Base-by-base conservation (phyloP, 2,797 vertebrate genomes). In the Psittacula echo region DNA sequence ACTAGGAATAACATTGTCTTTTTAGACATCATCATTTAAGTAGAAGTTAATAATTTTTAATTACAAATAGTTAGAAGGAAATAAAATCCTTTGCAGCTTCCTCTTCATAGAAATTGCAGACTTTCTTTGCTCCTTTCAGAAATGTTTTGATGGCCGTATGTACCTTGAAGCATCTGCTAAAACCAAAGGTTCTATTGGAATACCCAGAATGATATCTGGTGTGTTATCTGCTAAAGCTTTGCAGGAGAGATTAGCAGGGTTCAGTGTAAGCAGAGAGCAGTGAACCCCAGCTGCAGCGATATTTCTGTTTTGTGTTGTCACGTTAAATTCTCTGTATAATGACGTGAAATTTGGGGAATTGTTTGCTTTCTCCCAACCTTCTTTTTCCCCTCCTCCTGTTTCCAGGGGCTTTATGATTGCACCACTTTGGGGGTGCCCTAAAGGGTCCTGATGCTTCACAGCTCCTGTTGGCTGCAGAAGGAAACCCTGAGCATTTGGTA, bases 11-110 rank as follows among this genome's bases (percentile, higher is more conserved):
- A 39, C 19, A 22, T 73, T 72, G 39, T 60, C 53, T 77, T 79
- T 95, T 88, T 74, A 93, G 68, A 53, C 48, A 53, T 84, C 41
- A 13, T 77, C 44, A 71, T 91, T 90, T 73, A 85, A 85, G 62
- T 90, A 78, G 81, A 85, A 50, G n/a, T 16, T 89, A 83, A 21
- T 65, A 50, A 44, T 94, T 95, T 80, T 80, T 42, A 39, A 45
- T 87, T 79, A 51, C 51, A 54, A 34, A 66, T n/a, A 68, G 37
- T 48, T 92, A 54, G 39, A 27, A 92, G 68, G 51, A 82, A 91
- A 85, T 67, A 19, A 72, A 93, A 90, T 84, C n/a, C 42, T 18
- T 71, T 68, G 24, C 61, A 82, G 27, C 37, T 89, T 82, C 50
- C 34, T 54, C 48, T 89, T 77, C 44, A 6, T 30, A 39, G 58